Percentiles rank a stretch among this genome's conserved stretches.
phyloP scores from a whole-genome alignment of 2,888 invertebrate species.

The Amphipyra berbera region DNA sequence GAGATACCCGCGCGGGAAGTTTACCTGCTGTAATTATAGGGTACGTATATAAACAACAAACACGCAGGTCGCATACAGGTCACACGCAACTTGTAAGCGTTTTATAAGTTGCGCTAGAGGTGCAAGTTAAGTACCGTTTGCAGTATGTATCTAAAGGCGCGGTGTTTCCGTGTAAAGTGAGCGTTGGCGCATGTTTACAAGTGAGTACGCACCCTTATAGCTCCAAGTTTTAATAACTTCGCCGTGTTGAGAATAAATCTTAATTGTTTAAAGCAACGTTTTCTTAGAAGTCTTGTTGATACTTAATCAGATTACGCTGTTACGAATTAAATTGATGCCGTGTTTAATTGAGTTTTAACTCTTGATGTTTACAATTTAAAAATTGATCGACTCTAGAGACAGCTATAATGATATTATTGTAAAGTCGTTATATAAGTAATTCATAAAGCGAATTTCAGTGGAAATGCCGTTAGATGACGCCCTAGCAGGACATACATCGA shows the following conservation, averaged over 20 bases:
- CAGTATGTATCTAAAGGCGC: not conserved
- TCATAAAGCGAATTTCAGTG: too few species aligned
- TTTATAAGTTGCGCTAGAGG: not conserved
- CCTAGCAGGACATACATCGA: too few species aligned
- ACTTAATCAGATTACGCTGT: constrained; percentile 46
- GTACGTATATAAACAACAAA: too few species aligned
- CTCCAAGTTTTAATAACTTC: constrained; percentile 63
- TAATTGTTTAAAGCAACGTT: constrained; percentile 47
- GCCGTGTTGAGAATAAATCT: constrained; percentile 45
- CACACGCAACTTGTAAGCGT: not conserved
- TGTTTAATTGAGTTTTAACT: constrained; percentile 37
- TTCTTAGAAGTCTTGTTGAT: constrained; percentile 36
- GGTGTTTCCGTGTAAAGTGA: not conserved
- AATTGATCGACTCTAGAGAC: constrained; percentile 29
- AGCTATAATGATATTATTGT: constrained; percentile 34
- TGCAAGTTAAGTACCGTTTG: not conserved
- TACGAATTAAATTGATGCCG: constrained; percentile 37
- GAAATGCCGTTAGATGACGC: too few species aligned
- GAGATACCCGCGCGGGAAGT: not conserved
- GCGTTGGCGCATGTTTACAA: not conserved
- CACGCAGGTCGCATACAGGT: too few species aligned
- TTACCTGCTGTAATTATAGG: not conserved
- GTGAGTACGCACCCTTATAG: constrained; percentile 13
- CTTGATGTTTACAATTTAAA: constrained; percentile 28
- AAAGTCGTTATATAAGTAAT: constrained; percentile 14